Evolutionary conservation across 2,888 invertebrate genomes (phyloP), one percentile per base, ranked within the genome.

Genomic region (Argyresthia goedartella): DNA sequence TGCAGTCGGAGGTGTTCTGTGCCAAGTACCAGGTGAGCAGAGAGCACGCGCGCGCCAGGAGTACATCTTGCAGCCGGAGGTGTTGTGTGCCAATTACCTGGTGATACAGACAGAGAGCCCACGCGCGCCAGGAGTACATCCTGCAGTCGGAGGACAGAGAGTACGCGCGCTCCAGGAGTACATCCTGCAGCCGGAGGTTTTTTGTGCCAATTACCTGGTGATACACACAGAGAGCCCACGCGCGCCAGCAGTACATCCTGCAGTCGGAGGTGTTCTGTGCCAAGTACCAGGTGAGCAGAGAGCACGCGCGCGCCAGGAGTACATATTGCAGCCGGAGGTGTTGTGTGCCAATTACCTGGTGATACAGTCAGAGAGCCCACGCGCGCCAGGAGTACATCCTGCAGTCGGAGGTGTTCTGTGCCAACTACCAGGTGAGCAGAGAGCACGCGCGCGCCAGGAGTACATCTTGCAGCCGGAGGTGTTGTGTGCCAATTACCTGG

Each of bases 1-100:
- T 97, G 55, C 97, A 98, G 69, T 99, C 99, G 0, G 87, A 90
- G 2, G 95, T 95, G 65, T 99, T 99, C 84, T 99, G 98, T 81
- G 91, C 90, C 66, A 96, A 96, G 79, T 96, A 98, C 81, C 95
- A 95, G 86, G 88, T 99, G 54, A n/a, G n/a, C n/a, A n/a, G n/a
- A n/a, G n/a, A n/a, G n/a, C n/a, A n/a, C n/a, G n/a, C n/a, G n/a
- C n/a, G n/a, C n/a, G n/a, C n/a, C n/a, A n/a, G n/a, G n/a, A n/a
- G n/a, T n/a, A n/a, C n/a, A n/a, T n/a, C n/a, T n/a, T n/a, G n/a
- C n/a, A n/a, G n/a, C n/a, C n/a, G n/a, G n/a, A n/a, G n/a, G n/a
- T n/a, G n/a, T n/a, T n/a, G n/a, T n/a, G n/a, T n/a, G n/a, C n/a
- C n/a, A n/a, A n/a, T n/a, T n/a, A n/a, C n/a, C n/a, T n/a, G n/a